Evolutionary conservation across 1,140 invertebrate genomes (phyloP).

Genomic region (Nymphalis io): DNA sequence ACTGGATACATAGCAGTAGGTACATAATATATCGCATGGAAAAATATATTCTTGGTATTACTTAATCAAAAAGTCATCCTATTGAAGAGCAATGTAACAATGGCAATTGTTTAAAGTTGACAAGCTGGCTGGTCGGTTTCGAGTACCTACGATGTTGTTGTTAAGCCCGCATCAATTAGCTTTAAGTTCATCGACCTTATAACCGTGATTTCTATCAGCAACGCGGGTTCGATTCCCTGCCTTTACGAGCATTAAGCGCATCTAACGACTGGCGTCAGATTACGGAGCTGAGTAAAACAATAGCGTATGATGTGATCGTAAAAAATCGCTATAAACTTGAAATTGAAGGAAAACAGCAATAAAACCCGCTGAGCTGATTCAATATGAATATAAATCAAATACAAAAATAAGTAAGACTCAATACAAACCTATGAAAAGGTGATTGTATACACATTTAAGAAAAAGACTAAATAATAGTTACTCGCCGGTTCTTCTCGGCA

Average conservation of each 20-base stretch:
- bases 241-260: constrained; percentile 24
- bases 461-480: too few relatives aligned
- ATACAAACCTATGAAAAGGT: too few relatives aligned
- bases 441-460: too few relatives aligned
- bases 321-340: constrained; percentile 40
- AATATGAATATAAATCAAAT: constrained; percentile 2
- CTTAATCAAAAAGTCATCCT: not conserved
- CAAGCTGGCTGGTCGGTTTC: too few relatives aligned
- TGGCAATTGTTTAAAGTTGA: not conserved
- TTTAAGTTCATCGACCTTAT: constrained; percentile 2
- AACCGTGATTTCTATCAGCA: constrained; percentile 3
- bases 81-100: not conserved
- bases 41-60: not conserved
- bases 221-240: constrained; percentile 22
- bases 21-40: too few relatives aligned
- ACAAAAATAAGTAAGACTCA: not conserved
- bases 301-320: constrained; percentile 33
- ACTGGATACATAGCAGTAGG: too few relatives aligned
- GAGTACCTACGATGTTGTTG: not conserved
- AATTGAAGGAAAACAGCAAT: constrained; percentile 31
- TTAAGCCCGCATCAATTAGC: constrained; percentile 11
- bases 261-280: constrained; percentile 13
- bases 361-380: not conserved
- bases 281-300: constrained; percentile 32
- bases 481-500: too few relatives aligned